A percentile compares a stretch with the other conserved stretches of the same genome.
Evolutionary conservation across 2,113 vertebrate genomes (phyloP).

Genomic region (Psilopsiagon aymara): DNA sequence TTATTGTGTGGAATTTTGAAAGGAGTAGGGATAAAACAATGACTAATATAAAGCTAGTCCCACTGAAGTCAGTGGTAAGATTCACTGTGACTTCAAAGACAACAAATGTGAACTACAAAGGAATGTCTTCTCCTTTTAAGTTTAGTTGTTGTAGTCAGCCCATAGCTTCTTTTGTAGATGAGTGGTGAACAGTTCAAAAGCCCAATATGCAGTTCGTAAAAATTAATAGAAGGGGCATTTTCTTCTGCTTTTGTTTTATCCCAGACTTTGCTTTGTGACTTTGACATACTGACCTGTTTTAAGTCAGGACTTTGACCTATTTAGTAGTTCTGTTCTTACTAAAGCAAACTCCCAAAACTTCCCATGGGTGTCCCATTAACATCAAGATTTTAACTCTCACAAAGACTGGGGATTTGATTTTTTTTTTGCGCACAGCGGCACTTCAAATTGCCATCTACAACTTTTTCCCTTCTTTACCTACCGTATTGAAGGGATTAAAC

Average conservation of each 20-base stretch:
- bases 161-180: conserved; percentile 19
- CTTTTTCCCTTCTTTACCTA: neutral
- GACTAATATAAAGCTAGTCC: conserved; percentile 24
- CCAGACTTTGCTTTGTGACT: neutral
- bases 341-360: neutral
- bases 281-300: neutral
- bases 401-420: neutral
- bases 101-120: conserved; percentile 30
- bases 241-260: conserved; percentile 31
- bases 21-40: conserved; percentile 65
- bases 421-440: neutral
- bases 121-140: conserved; percentile 51
- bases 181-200: conserved; percentile 13
- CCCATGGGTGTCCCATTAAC: neutral
- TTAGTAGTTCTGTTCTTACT: neutral
- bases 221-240: conserved; percentile 27
- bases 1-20: conserved; percentile 61
- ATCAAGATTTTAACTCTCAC: neutral
- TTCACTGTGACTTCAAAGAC: conserved; percentile 53
- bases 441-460: neutral
- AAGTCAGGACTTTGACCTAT: neutral
- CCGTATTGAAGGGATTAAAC: neutral
- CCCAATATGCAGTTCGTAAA: neutral
- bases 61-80: conserved; percentile 60
- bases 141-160: conserved; percentile 5